Evolutionary conservation across 1,140 invertebrate species (phyloP).

Genomic region (Ganaspis sp.): DNA sequence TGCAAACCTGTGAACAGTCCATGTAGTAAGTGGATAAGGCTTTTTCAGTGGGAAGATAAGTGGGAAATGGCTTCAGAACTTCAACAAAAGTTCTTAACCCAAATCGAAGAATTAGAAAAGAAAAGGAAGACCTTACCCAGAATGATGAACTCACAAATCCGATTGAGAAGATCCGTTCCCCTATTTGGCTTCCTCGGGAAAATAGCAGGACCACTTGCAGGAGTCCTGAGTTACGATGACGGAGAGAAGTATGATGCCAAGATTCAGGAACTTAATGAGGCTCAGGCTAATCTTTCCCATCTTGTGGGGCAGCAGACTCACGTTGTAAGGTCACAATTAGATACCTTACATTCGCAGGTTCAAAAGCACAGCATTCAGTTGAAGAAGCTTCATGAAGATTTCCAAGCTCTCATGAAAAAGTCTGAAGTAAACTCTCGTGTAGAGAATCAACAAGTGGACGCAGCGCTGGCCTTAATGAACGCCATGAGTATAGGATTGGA

Average conservation of each 20-base stretch:
- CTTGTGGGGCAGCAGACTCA: background rate
- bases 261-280: background rate
- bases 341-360: background rate
- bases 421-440: too few species aligned
- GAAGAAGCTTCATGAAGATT: background rate
- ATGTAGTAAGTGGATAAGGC: background rate
- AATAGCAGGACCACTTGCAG: background rate
- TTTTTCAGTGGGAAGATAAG: background rate
- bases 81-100: background rate
- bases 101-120: background rate
- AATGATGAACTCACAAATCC: background rate
- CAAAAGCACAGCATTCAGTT: background rate
- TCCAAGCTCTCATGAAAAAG: background rate
- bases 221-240: background rate
- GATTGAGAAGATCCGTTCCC: background rate
- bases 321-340: background rate
- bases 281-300: background rate
- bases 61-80: background rate
- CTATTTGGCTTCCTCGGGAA: background rate
- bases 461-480: too few species aligned
- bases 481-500: background rate
- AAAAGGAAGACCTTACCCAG: background rate
- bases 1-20: background rate
- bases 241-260: background rate
- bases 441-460: too few species aligned